Evolutionary conservation across 2,888 invertebrate genomes (phyloP).

Genomic region (Calliscelio sp.): DNA sequence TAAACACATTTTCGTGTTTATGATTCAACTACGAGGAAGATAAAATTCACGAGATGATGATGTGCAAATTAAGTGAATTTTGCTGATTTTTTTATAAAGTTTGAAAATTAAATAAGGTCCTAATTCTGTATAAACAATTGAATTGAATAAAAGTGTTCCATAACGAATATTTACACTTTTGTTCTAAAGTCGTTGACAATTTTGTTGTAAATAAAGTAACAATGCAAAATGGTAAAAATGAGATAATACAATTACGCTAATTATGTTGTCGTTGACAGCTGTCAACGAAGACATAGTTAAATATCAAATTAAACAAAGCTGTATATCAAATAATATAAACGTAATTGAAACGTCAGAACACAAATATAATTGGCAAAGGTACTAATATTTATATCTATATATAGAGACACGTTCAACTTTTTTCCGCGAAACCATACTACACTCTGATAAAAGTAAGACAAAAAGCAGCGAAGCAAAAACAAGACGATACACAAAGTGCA

Average conservation of each 20-base stretch:
- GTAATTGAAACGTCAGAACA: slow-evolving; percentile 18
- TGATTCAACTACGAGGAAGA: no score
- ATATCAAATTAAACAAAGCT: slow-evolving; percentile 2
- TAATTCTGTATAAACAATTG: no score
- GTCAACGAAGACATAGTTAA: not conserved
- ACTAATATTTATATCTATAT: slow-evolving; percentile 7
- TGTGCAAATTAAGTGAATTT: no score
- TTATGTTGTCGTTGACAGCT: no score
- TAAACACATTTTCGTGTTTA: no score
- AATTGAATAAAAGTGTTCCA: slow-evolving; percentile 41
- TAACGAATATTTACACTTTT: slow-evolving; percentile 35
- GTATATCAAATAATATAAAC: not conserved
- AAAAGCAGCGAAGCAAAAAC: slow-evolving; percentile 33
- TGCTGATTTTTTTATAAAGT: no score
- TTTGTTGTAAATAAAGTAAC: no score
- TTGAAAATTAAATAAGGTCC: no score
- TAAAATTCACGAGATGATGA: no score
- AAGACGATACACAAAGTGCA: slow-evolving; percentile 31
- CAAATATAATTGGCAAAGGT: not conserved
- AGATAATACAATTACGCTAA: no score
- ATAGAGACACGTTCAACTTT: slow-evolving; percentile 16
- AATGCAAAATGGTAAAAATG: no score
- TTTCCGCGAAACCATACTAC: slow-evolving; percentile 23
- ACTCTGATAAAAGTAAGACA: slow-evolving; percentile 17
- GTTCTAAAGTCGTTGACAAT: not conserved